These are phyloP conservation scores for Napeogenes inachia DNA, from an alignment of 2,888 invertebrate species.

Conservation along the genomic window DNA sequence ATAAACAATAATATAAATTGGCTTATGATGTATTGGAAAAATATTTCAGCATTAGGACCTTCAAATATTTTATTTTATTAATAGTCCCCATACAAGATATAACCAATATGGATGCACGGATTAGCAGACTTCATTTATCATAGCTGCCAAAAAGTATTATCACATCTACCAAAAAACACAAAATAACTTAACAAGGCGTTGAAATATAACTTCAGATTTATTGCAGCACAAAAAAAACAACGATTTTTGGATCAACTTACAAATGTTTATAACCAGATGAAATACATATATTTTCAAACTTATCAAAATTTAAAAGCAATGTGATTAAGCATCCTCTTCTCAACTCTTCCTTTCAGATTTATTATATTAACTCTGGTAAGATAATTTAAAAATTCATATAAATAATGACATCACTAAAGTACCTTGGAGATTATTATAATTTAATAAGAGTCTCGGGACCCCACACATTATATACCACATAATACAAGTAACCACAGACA, in stretches of 20 bases:
- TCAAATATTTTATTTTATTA: neutral
- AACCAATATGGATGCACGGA: neutral
- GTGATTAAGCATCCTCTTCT: conserved; percentile 19
- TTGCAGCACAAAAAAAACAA: no score
- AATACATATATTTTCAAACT: neutral
- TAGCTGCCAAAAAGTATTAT: no score
- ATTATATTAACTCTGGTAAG: conserved; percentile 14
- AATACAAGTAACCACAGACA: conserved; percentile 27
- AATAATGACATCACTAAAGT: conserved; percentile 25
- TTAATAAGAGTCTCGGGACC: conserved; percentile 24
- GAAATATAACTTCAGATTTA: no score
- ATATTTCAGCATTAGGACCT: conserved; percentile 1
- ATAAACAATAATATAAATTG: no score
- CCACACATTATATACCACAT: conserved; percentile 9
- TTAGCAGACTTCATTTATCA: neutral
- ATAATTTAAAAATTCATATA: conserved; percentile 25
- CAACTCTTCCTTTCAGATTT: conserved; percentile 10
- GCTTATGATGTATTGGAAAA: neutral
- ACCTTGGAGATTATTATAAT: conserved; percentile 28
- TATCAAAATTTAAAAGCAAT: conserved; percentile 11
- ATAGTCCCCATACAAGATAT: neutral
- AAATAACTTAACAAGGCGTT: no score
- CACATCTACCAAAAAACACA: no score
- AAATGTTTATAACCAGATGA: no score
- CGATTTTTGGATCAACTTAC: no score